phyloP scores from a whole-genome alignment of 2,888 invertebrate genomes.

The Lampropteryx suffumata region DNA sequence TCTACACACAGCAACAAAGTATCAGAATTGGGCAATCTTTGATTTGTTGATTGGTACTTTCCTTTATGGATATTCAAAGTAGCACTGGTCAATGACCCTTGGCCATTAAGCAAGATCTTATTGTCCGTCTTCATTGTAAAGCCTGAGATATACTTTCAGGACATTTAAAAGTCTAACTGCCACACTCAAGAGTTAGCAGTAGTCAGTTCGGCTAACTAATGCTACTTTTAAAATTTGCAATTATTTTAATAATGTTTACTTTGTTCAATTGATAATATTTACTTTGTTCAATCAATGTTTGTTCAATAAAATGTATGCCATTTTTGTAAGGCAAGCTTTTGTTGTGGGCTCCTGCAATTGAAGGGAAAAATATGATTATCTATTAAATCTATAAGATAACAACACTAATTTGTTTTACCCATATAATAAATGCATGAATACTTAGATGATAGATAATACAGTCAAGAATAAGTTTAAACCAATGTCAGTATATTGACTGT shows the following conservation, averaged over 20 bases:
- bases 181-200: no score
- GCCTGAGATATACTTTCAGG: neutral
- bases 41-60: slow-evolving; percentile 9
- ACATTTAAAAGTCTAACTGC: slow-evolving; percentile 1
- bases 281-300: no score
- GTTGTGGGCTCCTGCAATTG: slow-evolving; percentile 8
- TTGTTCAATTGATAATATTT: no score
- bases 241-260: no score
- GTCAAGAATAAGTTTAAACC: no score
- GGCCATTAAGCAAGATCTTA: slow-evolving; percentile 4
- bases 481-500: no score
- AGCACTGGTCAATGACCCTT: slow-evolving; percentile 3
- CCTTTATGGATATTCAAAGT: slow-evolving; percentile 8
- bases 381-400: neutral
- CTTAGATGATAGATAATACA: no score
- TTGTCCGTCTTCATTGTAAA: slow-evolving; percentile 17
- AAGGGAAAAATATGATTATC: slow-evolving; percentile 6
- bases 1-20: slow-evolving; percentile 9
- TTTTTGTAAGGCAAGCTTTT: neutral
- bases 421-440: no score
- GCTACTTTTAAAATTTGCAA: no score
- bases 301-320: no score
- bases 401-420: no score
- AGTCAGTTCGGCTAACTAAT: no score
- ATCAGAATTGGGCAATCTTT: slow-evolving; percentile 12